Conservation (phyloP, 2,888 invertebrate genomes). For the Teinopalpus imperialis region DNA sequence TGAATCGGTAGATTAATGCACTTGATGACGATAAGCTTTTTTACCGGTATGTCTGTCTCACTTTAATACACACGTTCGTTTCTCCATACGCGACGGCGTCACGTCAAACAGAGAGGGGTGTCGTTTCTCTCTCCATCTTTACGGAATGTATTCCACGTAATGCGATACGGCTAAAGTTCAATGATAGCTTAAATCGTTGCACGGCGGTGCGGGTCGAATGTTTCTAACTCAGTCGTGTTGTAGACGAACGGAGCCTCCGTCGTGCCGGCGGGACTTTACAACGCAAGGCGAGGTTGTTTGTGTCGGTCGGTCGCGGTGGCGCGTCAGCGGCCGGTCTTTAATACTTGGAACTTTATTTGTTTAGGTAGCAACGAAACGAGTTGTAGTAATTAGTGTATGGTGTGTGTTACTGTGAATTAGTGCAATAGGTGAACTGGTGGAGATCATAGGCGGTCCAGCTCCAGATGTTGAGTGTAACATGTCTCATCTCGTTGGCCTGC, state of each 20-base stretch:
- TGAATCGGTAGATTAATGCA: slow-evolving; percentile 6
- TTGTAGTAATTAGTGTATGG: slow-evolving; percentile 50
- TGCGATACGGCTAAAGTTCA: slow-evolving; percentile 43
- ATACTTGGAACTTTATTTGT: slow-evolving; percentile 62
- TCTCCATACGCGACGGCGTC: no score
- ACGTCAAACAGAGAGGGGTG: slow-evolving; percentile 36
- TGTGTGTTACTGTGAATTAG: slow-evolving; percentile 49
- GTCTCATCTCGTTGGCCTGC: slow-evolving; percentile 40
- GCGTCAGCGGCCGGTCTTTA: slow-evolving; percentile 56
- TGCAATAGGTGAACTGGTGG: slow-evolving; percentile 37
- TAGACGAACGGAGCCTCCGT: slow-evolving; percentile 45
- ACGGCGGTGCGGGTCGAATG: slow-evolving; percentile 10
- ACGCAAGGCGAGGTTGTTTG: slow-evolving; percentile 60
- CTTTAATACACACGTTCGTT: slow-evolving; percentile 34
- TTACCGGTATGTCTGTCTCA: slow-evolving; percentile 39
- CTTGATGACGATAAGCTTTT: slow-evolving; percentile 33
- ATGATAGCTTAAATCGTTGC: slow-evolving; percentile 10
- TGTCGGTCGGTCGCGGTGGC: slow-evolving; percentile 60
- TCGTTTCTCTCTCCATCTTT: slow-evolving; percentile 43
- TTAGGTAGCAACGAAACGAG: slow-evolving; percentile 56
- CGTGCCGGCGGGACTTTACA: slow-evolving; percentile 34
- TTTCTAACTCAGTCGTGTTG: slow-evolving; percentile 52
- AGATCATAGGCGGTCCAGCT: slow-evolving; percentile 40
- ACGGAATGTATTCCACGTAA: slow-evolving; percentile 45
- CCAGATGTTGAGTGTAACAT: slow-evolving; percentile 20